Percentiles rank a stretch among this genome's conserved stretches.
phyloP scores from a whole-genome alignment of 2,797 vertebrate genomes.

The Brachyalestes nurse region DNA sequence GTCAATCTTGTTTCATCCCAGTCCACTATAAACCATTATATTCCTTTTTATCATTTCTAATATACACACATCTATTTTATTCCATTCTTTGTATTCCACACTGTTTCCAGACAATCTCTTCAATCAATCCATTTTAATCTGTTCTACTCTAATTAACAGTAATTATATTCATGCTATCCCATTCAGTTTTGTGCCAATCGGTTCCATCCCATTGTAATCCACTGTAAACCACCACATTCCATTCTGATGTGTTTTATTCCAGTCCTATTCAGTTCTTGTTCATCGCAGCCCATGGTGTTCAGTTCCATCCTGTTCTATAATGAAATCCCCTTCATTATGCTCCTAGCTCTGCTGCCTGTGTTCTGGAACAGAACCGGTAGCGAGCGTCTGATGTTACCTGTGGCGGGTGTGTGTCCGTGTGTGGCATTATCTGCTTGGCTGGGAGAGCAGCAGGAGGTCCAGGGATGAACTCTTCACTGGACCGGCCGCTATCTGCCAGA shows the following conservation, averaged over 20 bases:
- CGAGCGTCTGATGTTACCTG: neutral
- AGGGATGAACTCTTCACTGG: slow-evolving; percentile 50
- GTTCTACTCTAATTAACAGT: neutral
- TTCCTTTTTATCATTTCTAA: too few species aligned
- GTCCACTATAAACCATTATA: too few species aligned
- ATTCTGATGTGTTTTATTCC: neutral
- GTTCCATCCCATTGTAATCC: neutral
- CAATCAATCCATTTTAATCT: neutral
- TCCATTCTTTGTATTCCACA: neutral
- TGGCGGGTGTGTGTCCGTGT: neutral
- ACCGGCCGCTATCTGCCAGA: slow-evolving; percentile 41
- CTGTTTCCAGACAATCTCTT: neutral
- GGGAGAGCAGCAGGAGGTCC: neutral
- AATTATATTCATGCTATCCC: neutral
- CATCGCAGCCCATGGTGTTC: neutral
- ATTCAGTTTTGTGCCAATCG: neutral
- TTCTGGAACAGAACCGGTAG: neutral
- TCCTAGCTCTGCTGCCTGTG: neutral
- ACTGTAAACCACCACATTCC: neutral
- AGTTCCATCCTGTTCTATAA: neutral
- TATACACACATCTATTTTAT: too few species aligned
- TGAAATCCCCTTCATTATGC: neutral
- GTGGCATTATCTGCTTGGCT: neutral
- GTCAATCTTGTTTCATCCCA: too few species aligned
- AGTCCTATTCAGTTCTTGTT: too few species aligned